Evolutionary conservation across 2,113 vertebrate genomes (phyloP), one percentile per base, ranked within the genome.

Genomic region (Oncorhynchus masou): DNA sequence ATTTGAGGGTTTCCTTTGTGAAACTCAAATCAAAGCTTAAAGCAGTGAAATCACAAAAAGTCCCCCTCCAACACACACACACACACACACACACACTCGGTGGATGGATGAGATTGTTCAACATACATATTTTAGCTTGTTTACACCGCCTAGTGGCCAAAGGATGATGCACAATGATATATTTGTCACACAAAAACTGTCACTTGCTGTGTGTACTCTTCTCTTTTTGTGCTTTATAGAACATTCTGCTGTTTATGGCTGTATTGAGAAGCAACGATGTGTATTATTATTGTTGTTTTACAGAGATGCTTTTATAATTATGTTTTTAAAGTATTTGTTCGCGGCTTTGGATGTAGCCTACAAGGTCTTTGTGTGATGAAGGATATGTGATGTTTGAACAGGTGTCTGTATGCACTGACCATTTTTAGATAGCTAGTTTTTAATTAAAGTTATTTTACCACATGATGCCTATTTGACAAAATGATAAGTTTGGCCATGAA

Each of bases 1-100:
- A 96, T 98, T 71, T 96, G 95, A 97, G 78, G 66, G 12, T 0
- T 15, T 57, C 73, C 45, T 45, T 11, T 45, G 39, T 45, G 34
- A 34, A 34, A 8, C 34, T 34, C 34, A 34, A 34, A 34, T 34
- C 31, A 45, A 45, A 45, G 39, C 39, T 9, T 45, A 9, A 45
- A 11, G 39, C 8, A 45, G 9, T 45, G 39, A 45, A 2, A 9
- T 45, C 39, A 8, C 39, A 45, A 9, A 11, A 45, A 45, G 39
- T 11, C 39, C 8, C 39, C 39, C n/a, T 7, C 34, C 34, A 5
- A 2, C 59, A 9, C 59, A 62, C n/a, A 24, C 59, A 62, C 59
- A 62, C 19, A 67, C 13, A 34, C 24, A 19, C 15, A 60, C 57
- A 60, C 57, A 60, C n/a, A 1, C 59, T 2, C 7, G 9, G 39